Conservation (phyloP, 2,113 vertebrate genomes). For the Scopus umbretta region DNA sequence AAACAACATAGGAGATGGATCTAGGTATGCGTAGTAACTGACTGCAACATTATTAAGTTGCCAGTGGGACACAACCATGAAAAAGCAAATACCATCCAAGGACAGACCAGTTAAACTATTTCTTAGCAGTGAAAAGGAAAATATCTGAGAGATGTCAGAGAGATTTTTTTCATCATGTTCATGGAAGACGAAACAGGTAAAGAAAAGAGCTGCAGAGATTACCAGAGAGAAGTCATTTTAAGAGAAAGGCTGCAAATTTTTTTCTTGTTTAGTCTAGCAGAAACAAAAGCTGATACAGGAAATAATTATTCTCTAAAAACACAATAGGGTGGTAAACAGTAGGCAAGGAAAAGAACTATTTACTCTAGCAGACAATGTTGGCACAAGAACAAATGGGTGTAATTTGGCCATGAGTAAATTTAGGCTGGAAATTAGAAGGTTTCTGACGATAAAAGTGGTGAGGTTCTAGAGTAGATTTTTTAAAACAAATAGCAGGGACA, state of each 20-base stretch:
- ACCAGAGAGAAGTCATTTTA: background rate
- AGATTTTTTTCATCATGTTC: background rate
- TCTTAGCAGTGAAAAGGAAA: background rate
- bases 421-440: background rate
- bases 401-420: constrained; percentile 22
- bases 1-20: background rate
- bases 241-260: background rate
- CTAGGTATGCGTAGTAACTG: background rate
- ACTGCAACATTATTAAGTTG: background rate
- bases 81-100: background rate
- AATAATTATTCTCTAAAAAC: constrained; percentile 48
- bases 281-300: constrained; percentile 55
- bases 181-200: background rate
- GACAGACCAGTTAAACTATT: background rate
- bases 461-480: background rate
- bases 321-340: constrained; percentile 51
- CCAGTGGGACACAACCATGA: background rate
- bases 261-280: constrained; percentile 40
- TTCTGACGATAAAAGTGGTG: background rate
- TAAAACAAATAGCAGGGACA: background rate
- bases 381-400: background rate
- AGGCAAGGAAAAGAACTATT: constrained; percentile 24
- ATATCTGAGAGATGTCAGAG: background rate
- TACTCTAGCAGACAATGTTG: constrained; percentile 41
- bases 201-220: background rate